Conservation (phyloP, 2,797 vertebrate genomes). For the Enoplosus armatus region DNA sequence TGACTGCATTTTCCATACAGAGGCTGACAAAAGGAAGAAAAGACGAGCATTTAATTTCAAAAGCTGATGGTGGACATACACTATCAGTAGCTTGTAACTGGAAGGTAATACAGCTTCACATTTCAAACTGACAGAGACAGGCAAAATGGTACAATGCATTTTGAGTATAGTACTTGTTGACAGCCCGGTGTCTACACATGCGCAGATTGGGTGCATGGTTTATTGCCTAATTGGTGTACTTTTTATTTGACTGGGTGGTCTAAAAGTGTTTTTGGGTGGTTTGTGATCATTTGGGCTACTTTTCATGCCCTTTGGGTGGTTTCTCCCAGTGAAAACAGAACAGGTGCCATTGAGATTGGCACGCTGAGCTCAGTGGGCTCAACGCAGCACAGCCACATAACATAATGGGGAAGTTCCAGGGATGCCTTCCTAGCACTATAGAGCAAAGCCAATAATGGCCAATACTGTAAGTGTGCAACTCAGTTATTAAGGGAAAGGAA, state of each 20-base stretch:
- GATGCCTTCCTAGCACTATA: not conserved
- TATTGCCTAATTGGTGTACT: not conserved
- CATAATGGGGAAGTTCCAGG: not conserved
- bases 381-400: not conserved
- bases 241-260: too few species aligned
- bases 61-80: not conserved
- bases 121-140: not conserved
- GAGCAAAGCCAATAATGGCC: not conserved
- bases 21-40: not conserved
- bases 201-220: not conserved
- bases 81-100: not conserved
- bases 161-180: not conserved
- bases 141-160: not conserved
- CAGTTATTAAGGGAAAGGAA: not conserved
- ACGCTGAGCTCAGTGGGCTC: not conserved
- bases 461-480: not conserved
- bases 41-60: not conserved
- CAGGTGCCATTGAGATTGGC: not conserved
- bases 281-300: not conserved
- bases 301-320: not conserved
- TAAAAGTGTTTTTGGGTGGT: not conserved
- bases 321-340: too few species aligned
- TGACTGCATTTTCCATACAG: not conserved
- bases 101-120: not conserved
- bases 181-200: not conserved